phyloP scores from a whole-genome alignment of 2,888 invertebrate genomes.

The Odontothrips loti region DNA sequence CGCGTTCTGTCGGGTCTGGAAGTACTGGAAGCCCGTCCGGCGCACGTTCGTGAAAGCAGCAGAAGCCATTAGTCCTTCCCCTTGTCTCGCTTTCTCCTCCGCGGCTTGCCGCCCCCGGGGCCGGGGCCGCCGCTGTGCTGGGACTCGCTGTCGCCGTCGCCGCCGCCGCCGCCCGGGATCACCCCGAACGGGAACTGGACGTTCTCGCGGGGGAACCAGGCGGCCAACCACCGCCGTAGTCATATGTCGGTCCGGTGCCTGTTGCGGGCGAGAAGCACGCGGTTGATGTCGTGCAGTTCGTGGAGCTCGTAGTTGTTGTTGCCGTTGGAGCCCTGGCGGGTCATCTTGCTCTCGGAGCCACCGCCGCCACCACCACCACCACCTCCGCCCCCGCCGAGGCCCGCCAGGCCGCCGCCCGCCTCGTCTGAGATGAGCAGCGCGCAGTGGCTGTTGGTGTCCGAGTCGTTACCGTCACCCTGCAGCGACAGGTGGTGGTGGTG shows the following conservation, averaged over 20 bases:
- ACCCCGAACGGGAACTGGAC: conserved; percentile 22
- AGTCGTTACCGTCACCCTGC: conserved; percentile 54
- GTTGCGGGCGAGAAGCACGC: conserved; percentile 35
- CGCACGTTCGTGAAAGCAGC: neutral
- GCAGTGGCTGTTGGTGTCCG: conserved; percentile 56
- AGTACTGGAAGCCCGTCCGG: neutral
- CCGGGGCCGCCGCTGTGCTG: neutral
- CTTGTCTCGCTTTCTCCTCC: neutral
- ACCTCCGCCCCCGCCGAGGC: conserved; percentile 26
- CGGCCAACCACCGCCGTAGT: conserved; percentile 41
- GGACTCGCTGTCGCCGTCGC: neutral
- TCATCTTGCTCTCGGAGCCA: conserved; percentile 32
- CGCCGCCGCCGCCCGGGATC: neutral
- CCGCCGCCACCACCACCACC: conserved; percentile 33
- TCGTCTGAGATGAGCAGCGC: conserved; percentile 49
- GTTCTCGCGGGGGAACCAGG: conserved; percentile 38
- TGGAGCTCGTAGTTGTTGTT: conserved; percentile 71
- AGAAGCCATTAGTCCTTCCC: neutral
- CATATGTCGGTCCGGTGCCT: conserved; percentile 42
- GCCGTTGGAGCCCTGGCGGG: conserved; percentile 59
- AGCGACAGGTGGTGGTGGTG: conserved; percentile 35
- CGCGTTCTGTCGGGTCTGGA: too few relatives aligned
- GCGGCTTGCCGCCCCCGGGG: neutral
- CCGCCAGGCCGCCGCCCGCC: conserved; percentile 40
- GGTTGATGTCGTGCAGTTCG: conserved; percentile 51